Percentiles rank a stretch among this genome's conserved stretches.
Evolutionary conservation across 2,113 vertebrate genomes (phyloP).

Genomic region (Pantherophis guttatus): DNA sequence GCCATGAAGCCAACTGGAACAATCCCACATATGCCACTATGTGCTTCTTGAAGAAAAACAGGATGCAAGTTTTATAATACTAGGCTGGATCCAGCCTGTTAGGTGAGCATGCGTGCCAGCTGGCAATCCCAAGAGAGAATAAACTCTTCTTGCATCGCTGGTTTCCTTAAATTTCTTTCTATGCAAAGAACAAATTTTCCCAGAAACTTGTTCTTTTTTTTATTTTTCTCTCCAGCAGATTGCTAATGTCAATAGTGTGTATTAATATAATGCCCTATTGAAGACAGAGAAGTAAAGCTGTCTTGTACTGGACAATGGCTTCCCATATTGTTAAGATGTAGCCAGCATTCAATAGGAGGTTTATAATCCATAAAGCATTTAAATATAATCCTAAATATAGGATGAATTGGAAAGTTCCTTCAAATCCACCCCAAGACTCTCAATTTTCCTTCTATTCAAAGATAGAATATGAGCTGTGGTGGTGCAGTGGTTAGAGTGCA

Average conservation of each 20-base stretch:
- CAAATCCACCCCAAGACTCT: not conserved
- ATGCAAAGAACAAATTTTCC: not conserved
- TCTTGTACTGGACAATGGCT: not conserved
- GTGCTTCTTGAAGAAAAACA: not conserved
- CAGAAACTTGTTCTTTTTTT: not conserved
- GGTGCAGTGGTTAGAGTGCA: no score
- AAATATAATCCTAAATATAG: not conserved
- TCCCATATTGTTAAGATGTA: not conserved
- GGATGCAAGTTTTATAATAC: not conserved
- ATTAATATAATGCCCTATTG: not conserved
- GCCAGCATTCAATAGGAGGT: not conserved
- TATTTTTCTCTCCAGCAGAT: not conserved
- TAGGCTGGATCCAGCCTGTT: not conserved
- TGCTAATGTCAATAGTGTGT: not conserved
- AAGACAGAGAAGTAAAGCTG: not conserved
- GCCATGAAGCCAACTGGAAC: not conserved
- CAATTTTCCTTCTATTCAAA: not conserved
- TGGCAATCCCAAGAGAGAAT: not conserved
- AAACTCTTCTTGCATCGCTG: not conserved
- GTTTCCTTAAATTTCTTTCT: not conserved
- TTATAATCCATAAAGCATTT: not conserved
- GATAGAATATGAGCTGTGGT: no score
- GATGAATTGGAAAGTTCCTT: not conserved
- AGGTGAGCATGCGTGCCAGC: not conserved
- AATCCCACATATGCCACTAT: not conserved